A percentile compares a stretch with the other conserved stretches of the same genome.
phyloP scores from a whole-genome alignment of 2,888 invertebrate species.

The Criorhina ranunculi region DNA sequence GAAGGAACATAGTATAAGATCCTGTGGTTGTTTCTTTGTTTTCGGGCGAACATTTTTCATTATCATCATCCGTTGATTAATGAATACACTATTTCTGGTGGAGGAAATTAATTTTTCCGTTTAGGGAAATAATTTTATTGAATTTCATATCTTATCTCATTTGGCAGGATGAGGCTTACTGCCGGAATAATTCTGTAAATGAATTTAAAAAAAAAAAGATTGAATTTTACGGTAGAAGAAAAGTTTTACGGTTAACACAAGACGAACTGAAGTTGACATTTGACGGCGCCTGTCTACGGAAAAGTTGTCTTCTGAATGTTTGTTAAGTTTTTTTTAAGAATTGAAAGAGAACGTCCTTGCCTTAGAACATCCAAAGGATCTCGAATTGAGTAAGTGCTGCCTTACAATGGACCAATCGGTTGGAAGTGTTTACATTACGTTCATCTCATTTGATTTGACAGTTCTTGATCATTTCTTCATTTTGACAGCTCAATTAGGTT shows the following conservation, averaged over 20 bases:
- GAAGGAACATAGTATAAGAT: slow-evolving; percentile 19
- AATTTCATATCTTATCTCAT: slow-evolving; percentile 50
- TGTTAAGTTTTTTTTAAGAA: too few relatives aligned
- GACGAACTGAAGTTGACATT: slow-evolving; percentile 3
- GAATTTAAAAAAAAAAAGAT: neutral
- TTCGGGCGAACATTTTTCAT: slow-evolving; percentile 17
- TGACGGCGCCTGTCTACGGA: neutral
- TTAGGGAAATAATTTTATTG: slow-evolving; percentile 52
- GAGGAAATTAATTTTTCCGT: slow-evolving; percentile 49
- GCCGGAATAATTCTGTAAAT: slow-evolving; percentile 8
- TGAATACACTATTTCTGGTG: slow-evolving; percentile 21
- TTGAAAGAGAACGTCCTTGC: too few relatives aligned
- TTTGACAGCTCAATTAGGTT: too few relatives aligned
- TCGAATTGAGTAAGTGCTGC: too few relatives aligned
- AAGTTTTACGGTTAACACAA: slow-evolving; percentile 8
- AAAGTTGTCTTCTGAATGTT: neutral
- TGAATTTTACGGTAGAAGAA: neutral
- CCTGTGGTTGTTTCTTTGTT: neutral
- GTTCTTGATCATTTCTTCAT: too few relatives aligned
- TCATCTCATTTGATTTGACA: too few relatives aligned
- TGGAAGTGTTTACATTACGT: too few relatives aligned
- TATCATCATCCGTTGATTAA: slow-evolving; percentile 38
- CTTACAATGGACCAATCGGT: too few relatives aligned
- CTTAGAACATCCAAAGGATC: too few relatives aligned
- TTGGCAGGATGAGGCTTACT: slow-evolving; percentile 28